phyloP scores from a whole-genome alignment of 2,113 vertebrate genomes.

The Diphyllodes magnificus region DNA sequence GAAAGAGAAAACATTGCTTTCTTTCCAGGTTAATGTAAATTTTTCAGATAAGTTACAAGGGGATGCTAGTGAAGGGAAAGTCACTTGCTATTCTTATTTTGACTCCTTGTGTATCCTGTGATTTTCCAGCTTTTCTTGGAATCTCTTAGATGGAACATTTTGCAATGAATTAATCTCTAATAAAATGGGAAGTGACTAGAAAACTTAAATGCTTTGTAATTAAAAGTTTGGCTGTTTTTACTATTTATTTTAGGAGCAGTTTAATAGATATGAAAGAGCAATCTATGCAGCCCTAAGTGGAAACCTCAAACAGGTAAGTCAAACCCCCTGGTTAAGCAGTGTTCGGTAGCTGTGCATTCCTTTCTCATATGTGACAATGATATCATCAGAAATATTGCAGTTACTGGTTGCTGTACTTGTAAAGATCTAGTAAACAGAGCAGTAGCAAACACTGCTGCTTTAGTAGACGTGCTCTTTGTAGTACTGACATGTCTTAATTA shows the following conservation, averaged over 20 bases:
- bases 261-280: slow-evolving; percentile 88
- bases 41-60: neutral
- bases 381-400: neutral
- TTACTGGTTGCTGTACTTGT: neutral
- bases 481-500: neutral
- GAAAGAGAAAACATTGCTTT: neutral
- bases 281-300: slow-evolving; percentile 94
- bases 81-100: neutral
- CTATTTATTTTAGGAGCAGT: slow-evolving; percentile 81
- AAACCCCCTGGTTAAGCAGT: neutral
- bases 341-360: neutral
- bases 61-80: neutral
- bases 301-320: slow-evolving; percentile 90
- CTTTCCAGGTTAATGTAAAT: neutral
- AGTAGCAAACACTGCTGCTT: neutral
- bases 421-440: neutral
- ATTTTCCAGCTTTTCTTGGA: neutral
- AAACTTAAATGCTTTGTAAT: neutral
- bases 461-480: neutral
- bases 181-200: neutral
- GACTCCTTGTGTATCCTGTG: neutral
- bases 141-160: neutral
- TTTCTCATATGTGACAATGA: neutral
- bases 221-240: neutral
- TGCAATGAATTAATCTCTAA: neutral